Evolutionary conservation across 2,113 vertebrate genomes (phyloP).

Genomic region (Ceyx cyanopectus): DNA sequence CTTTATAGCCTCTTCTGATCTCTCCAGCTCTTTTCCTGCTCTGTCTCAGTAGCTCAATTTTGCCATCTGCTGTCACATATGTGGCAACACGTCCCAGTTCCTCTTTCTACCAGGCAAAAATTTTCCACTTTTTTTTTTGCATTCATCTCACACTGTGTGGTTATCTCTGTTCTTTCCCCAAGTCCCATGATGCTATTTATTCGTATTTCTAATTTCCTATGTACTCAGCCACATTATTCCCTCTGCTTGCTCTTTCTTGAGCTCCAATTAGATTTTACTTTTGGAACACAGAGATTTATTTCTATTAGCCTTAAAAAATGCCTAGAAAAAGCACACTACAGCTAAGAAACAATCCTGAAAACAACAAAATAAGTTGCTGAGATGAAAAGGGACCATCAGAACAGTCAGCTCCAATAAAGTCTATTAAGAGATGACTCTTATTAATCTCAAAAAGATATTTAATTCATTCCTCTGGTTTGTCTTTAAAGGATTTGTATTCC

Average conservation of each 20-base stretch:
- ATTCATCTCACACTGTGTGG: conserved; percentile 24
- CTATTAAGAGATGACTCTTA: conserved; percentile 29
- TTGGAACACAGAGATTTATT: conserved; percentile 50
- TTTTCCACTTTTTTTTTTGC: conserved; percentile 43
- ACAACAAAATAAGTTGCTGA: conserved; percentile 22
- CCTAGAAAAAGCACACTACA: conserved; percentile 36
- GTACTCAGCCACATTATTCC: conserved; percentile 20
- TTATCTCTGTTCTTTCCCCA: conserved; percentile 28
- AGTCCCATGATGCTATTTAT: conserved; percentile 55
- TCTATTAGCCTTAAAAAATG: conserved; percentile 43
- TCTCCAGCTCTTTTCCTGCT: not conserved
- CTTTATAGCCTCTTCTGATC: not conserved
- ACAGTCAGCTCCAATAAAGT: conserved; percentile 7
- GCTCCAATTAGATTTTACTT: conserved; percentile 29
- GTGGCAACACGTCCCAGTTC: not conserved
- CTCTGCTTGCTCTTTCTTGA: conserved; percentile 29
- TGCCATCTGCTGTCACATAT: conserved; percentile 57
- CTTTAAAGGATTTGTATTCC: conserved; percentile 38
- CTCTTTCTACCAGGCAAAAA: not conserved
- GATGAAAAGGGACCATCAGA: conserved; percentile 13
- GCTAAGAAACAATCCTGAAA: conserved; percentile 20
- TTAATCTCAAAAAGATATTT: conserved; percentile 51
- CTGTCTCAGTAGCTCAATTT: conserved; percentile 29
- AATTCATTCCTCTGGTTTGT: conserved; percentile 22
- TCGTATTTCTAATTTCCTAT: conserved; percentile 63